A percentile compares a stretch with the other conserved stretches of the same genome.
Evolutionary conservation across 2,888 invertebrate species (phyloP).

Genomic region (Agrotis puta): DNA sequence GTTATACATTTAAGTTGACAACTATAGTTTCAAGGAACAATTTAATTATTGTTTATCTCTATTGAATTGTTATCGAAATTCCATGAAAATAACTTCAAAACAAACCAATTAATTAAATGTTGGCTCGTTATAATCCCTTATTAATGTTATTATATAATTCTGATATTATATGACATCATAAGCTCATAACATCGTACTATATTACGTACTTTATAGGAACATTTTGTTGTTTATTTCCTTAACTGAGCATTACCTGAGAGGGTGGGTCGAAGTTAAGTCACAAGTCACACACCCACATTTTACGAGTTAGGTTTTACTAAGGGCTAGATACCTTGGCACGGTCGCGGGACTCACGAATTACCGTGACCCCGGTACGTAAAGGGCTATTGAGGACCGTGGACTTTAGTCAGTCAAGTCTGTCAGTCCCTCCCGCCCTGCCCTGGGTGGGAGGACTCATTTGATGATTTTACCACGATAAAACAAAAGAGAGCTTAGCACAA

Average conservation of each 20-base stretch:
- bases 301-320: neutral
- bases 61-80: constrained; percentile 29
- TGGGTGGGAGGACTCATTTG: no score
- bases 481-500: no score
- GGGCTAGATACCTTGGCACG: no score
- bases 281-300: neutral
- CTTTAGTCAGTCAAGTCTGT: no score
- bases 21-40: constrained; percentile 23
- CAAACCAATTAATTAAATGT: constrained; percentile 42
- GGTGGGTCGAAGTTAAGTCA: neutral
- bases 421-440: no score
- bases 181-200: neutral
- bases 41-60: constrained; percentile 24
- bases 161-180: constrained; percentile 6
- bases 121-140: constrained; percentile 2
- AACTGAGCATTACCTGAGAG: neutral
- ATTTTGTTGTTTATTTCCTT: neutral
- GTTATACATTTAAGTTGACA: constrained; percentile 18
- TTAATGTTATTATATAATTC: constrained; percentile 20
- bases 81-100: constrained; percentile 14
- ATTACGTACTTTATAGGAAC: constrained; percentile 16
- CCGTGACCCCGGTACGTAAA: no score
- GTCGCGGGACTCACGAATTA: no score
- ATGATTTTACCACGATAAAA: no score
- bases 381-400: no score